A percentile compares a stretch with the other conserved stretches of the same genome.
phyloP scores from a whole-genome alignment of 2,888 invertebrate genomes.

The Tillus elongatus region DNA sequence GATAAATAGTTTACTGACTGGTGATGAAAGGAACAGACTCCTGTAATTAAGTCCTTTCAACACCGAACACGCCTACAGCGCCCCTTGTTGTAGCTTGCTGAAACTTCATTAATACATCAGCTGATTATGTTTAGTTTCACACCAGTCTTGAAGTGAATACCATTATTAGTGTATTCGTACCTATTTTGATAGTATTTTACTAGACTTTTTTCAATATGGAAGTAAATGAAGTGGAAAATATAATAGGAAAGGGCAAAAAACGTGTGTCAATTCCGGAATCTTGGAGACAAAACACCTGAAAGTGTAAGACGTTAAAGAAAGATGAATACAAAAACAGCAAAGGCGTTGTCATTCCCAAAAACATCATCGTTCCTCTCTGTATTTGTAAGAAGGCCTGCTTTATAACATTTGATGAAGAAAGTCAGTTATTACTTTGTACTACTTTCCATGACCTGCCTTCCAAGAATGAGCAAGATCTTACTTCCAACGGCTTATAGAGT shows the following conservation, averaged over 20 bases:
- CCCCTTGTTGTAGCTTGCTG: constrained; percentile 4
- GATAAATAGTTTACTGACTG: constrained; percentile 3
- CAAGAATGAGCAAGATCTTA: constrained; percentile 3
- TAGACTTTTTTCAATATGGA: constrained; percentile 2
- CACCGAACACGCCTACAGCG: constrained; percentile 4
- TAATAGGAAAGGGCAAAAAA: constrained; percentile 3
- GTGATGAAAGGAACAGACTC: constrained; percentile 2
- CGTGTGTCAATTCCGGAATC: constrained; percentile 1
- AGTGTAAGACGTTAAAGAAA: constrained; percentile 2
- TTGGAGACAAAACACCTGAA: constrained; percentile 3
- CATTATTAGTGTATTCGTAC: constrained; percentile 2
- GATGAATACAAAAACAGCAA: constrained; percentile 1
- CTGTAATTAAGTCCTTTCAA: constrained; percentile 1
- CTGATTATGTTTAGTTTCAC: not conserved
- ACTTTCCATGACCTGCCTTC: constrained; percentile 4
- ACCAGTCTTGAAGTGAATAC: constrained; percentile 2
- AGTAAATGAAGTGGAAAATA: constrained; percentile 3
- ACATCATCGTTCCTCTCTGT: constrained; percentile 1
- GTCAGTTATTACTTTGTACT: constrained; percentile 1
- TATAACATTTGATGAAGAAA: constrained; percentile 1
- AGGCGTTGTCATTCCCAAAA: constrained; percentile 2
- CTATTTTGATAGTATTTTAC: not conserved
- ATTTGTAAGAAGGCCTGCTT: constrained; percentile 2
- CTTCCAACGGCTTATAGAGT: no score
- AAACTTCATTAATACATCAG: constrained; percentile 3